Evolutionary conservation across 2,797 vertebrate species (phyloP), one percentile per base, ranked within the genome.

Genomic region (Allobates femoralis): DNA sequence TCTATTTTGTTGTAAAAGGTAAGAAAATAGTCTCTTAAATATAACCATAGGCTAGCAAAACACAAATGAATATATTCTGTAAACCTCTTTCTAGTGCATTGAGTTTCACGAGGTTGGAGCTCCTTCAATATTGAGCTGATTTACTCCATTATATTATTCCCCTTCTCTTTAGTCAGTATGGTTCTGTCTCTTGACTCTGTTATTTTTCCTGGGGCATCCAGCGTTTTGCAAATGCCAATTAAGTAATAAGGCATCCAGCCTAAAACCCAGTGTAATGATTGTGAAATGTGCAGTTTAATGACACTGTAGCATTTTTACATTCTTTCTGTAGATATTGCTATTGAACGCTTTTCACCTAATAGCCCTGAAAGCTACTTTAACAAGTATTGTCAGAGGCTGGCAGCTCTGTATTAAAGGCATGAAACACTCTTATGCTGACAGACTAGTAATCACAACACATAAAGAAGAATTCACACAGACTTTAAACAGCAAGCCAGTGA

Each of bases 361-460:
- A 66, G 76, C 56, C 55, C 67, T 84, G 81, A 87, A 86, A 84
- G 76, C 55, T 73, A 41, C 37, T 79, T 74, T 87, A 84, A 79
- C 30, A 73, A 34, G 56, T 80, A 80, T 53, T 80, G 76, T 73
- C 23, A n/a, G 41, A 79, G 66, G 66, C 41, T 79, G 55, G n/a
- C 66, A 53, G 76, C 41, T 87, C 37, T 34, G 21, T n/a, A 87
- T 83, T 87, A 73, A 71, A 87, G 64, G 75, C 64, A 73, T 34
- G 64, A 50, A 69, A 84, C 53, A 79, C 41, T 34, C 66, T 69
- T 80, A 55, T 26, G 26, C 32, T 84, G 81, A 84, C 81, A 87
- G 76, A 67, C 55, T 67, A 80, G 75, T 78, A 87, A 87, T 87
- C 76, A 87, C 74, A 79, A 51, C 64, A 78, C 67, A 79, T 84